Evolutionary conservation across 2,888 invertebrate genomes (phyloP), one percentile per base, ranked within the genome.

Genomic region (Cyaniris semiargus): DNA sequence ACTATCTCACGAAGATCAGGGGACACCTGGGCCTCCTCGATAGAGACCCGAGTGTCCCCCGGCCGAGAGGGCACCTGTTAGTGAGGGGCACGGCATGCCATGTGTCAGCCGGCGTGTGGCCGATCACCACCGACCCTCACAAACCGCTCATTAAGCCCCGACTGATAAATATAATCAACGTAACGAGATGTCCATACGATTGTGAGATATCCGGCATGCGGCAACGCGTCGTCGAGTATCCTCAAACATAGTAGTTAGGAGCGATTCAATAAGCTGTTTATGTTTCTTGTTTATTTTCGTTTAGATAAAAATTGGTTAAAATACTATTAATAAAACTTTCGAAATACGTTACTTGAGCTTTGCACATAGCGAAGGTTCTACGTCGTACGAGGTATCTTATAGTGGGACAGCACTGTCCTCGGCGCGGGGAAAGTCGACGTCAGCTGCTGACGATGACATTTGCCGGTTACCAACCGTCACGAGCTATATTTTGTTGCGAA

Each of bases 371-470:
- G 23, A 60, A 60, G 21, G 8, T 7, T 21, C n/a, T n/a, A n/a
- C 58, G 21, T 23, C 21, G 23, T 1, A 60, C 13, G 44, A 44
- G 44, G 7, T 60, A 60, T 60, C 8, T 23, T 66, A 15, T 15
- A 66, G 6, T 15, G 15, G 27, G 13, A 66, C 27, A 15, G 21
- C 23, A 31, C 66, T 66, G 18, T 27, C 66, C 66, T 66, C 18
- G 66, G 18, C 27, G 27, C 27, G 66, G 27, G 27, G 66, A 66
- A 66, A 66, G 66, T 13, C 15, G 27, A 3, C 10, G 66, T 66
- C 66, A 66, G 66, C 27, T 66, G 66, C 66, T 66, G 66, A 66
- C 66, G 66, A 31, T 66, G 66, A 31, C 27, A 66, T 66, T 27
- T 18, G 15, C 53, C 13, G 27, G 66, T 66, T 31, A 15, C 15